phyloP scores from a whole-genome alignment of 2,888 invertebrate species.

The Idaea biselata region DNA sequence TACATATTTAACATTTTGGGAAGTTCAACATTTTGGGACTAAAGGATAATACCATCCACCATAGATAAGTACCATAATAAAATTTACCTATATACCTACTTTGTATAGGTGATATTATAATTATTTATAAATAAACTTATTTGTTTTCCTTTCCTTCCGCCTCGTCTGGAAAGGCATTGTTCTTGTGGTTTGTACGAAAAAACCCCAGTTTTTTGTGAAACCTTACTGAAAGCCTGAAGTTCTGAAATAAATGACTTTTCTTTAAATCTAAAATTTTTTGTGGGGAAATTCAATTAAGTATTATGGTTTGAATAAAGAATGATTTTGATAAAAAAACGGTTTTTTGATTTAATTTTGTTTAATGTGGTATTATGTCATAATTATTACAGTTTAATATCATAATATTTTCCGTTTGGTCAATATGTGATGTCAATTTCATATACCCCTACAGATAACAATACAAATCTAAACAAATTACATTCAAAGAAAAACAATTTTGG shows the following conservation, averaged over 20 bases:
- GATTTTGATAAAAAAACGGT: neutral
- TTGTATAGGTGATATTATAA: no score
- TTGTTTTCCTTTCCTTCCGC: neutral
- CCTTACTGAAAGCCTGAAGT: neutral
- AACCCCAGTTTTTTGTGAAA: neutral
- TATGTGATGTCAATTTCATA: neutral
- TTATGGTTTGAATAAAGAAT: neutral
- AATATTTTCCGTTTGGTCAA: neutral
- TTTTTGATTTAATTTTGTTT: neutral
- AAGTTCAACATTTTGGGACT: no score
- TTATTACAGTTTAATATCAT: neutral
- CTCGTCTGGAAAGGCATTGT: neutral
- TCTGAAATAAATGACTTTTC: neutral
- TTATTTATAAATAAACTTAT: no score
- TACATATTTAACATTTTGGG: no score
- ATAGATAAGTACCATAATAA: no score
- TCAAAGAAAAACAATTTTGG: neutral
- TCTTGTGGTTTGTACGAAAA: neutral
- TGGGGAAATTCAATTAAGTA: neutral
- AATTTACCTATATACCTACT: no score
- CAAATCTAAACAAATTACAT: neutral
- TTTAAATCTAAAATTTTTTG: neutral
- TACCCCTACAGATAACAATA: neutral
- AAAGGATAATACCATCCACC: no score
- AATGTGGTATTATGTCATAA: neutral